Base-by-base conservation (phyloP, 2,888 invertebrate species). In the Selenia dentaria region DNA sequence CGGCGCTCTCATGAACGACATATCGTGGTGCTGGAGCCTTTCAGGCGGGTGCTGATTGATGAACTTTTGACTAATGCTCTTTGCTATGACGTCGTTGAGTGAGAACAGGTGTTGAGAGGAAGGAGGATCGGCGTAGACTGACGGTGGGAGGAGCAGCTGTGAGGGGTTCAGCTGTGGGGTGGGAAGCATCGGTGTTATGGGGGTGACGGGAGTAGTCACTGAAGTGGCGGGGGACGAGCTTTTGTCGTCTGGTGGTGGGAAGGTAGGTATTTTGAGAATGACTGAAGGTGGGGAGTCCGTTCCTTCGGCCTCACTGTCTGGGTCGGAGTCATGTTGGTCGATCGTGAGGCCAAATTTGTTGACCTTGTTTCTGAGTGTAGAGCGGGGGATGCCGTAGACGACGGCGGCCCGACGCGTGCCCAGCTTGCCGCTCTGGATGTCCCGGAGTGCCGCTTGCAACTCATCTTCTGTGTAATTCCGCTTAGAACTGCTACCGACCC, bases 381-480 rank as follows among this genome's bases (percentile, higher is more conserved):
- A 98, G 57, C 99, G 93, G 4, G 99, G 99, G 76, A 99, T 98
- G 67, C 98, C 98, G 86, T 99, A 99, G 67, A 98, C 95, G 40
- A 97, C 97, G 38, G 99, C 97, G 5, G 99, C 98, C 47, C 98
- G 92, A 31, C 98, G 92, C 3, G 98, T 98, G 57, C 98, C 98
- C 62, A 99, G 92, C 72, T 97, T 96, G 10, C 98, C 98, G 60
- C 95, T 95, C 81, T 97, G 96, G 74, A 99, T 98, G 84, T 98
- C 99, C 49, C 96, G 93, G 46, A 99, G 93, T n/a, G 99, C 99
- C 24, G 95, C 95, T 72, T 96, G 96, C 27, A 99, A 93, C 83
- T 99, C 98, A 67, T 97, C 97, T 66, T 98, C 98, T n/a, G 97
- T 97, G 92, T 99, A 99, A 39, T 95, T 94, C 59, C 96, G 93